Percentiles rank a stretch among this genome's conserved stretches.
These are phyloP conservation scores for Centropus unirufus DNA, from an alignment of 2,113 vertebrate species.

Conservation along the genomic window DNA sequence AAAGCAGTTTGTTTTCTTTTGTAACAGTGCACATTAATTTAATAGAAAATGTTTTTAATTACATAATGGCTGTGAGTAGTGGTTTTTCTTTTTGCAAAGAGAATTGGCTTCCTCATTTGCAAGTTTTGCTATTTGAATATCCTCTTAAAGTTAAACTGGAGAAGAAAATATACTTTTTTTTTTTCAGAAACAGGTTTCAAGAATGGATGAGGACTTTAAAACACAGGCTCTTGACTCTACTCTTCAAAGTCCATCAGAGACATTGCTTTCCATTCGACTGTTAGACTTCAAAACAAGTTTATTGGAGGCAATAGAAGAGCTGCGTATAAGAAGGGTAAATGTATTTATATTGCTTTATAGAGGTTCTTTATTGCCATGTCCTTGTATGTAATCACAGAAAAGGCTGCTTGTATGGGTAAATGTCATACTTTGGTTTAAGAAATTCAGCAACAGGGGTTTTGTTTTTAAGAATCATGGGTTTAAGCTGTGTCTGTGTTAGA, in stretches of 20 bases:
- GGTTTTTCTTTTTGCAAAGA: not conserved
- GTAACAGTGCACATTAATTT: not conserved
- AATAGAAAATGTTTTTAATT: not conserved
- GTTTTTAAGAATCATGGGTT: not conserved
- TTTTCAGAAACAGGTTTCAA: slow-evolving; percentile 61
- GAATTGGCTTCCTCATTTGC: not conserved
- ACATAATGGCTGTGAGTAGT: not conserved
- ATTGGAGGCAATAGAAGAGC: slow-evolving; percentile 87
- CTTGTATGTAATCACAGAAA: not conserved
- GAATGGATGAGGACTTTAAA: slow-evolving; percentile 71
- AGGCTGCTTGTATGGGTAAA: not conserved
- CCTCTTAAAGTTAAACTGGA: not conserved
- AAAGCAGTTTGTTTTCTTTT: not conserved
- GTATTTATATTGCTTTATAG: not conserved
- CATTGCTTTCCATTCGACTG: slow-evolving; percentile 83
- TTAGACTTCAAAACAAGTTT: slow-evolving; percentile 90
- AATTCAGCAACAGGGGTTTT: not conserved
- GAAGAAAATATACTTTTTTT: slow-evolving; percentile 6
- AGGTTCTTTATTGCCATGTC: not conserved
- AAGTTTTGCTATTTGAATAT: not conserved
- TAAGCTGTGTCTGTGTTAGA: not conserved
- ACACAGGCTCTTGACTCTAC: slow-evolving; percentile 20
- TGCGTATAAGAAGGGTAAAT: slow-evolving; percentile 89
- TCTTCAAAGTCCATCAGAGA: slow-evolving; percentile 76
- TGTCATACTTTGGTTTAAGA: not conserved